These are phyloP conservation scores for Drosophila buzzatii DNA, from an alignment of 2,888 invertebrate genomes.

Conservation along the genomic window DNA sequence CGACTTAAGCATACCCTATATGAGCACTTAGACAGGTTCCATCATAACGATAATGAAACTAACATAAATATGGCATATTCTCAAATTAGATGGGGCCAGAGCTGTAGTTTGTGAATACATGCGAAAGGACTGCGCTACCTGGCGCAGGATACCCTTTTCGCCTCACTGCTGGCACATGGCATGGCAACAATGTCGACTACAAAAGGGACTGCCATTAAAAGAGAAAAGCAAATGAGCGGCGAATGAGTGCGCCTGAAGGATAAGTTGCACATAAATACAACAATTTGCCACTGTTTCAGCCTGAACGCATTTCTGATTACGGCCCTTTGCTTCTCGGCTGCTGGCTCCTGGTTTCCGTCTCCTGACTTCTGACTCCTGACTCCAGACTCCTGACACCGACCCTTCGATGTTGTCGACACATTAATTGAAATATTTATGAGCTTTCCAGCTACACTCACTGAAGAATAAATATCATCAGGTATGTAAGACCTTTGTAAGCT, in stretches of 20 bases:
- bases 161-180: conserved; percentile 10
- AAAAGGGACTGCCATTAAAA: conserved; percentile 67
- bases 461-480: conserved; percentile 28
- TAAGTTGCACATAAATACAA: conserved; percentile 64
- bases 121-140: background rate
- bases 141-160: conserved; percentile 2
- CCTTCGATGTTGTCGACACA: conserved; percentile 36
- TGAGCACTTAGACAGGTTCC: background rate
- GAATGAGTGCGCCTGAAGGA: conserved; percentile 60
- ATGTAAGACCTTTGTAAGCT: conserved; percentile 15
- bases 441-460: conserved; percentile 23
- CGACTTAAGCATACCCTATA: conserved; percentile 30
- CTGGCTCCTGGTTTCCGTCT: background rate
- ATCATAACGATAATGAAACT: conserved; percentile 3
- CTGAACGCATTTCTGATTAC: conserved; percentile 22
- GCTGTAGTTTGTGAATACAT: conserved; percentile 6
- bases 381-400: background rate
- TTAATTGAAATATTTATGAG: conserved; percentile 77
- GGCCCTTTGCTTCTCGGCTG: conserved; percentile 6
- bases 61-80: background rate
- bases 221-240: conserved; percentile 58
- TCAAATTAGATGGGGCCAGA: background rate
- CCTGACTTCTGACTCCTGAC: background rate
- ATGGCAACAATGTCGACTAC: conserved; percentile 42
- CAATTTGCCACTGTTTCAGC: conserved; percentile 50